phyloP scores from a whole-genome alignment of 2,888 invertebrate genomes.

The Parnassius orleans region DNA sequence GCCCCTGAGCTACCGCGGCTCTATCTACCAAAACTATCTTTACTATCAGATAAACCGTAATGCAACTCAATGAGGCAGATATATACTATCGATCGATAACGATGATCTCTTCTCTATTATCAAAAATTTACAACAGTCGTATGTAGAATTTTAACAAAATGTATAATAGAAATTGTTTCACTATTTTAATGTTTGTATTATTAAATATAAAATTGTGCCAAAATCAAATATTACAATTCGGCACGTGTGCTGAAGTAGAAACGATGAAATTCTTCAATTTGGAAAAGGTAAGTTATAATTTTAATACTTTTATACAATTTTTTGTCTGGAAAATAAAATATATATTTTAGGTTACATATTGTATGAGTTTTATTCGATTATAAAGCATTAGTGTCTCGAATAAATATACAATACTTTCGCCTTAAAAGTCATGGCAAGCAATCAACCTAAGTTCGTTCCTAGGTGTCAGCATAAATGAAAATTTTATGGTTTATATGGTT shows the following conservation, averaged over 20 bases:
- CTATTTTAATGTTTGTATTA: constrained; percentile 12
- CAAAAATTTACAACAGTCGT: background rate
- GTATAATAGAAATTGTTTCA: constrained; percentile 4
- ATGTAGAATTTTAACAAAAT: constrained; percentile 18
- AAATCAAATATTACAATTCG: constrained; percentile 62
- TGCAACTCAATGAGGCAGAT: constrained; percentile 13
- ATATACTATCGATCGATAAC: constrained; percentile 19
- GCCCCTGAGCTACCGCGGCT: too few species aligned
- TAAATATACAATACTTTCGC: too few species aligned
- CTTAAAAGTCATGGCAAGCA: too few species aligned
- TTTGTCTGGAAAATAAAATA: too few species aligned
- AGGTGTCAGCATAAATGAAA: too few species aligned
- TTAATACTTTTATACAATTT: too few species aligned
- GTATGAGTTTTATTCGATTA: too few species aligned
- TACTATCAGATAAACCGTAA: background rate
- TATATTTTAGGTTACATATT: too few species aligned
- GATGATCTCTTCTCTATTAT: constrained; percentile 8
- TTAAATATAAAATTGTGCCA: constrained; percentile 33
- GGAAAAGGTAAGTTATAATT: constrained; percentile 51
- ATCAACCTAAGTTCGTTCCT: too few species aligned
- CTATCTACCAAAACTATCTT: too few species aligned
- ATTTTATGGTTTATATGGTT: too few species aligned
- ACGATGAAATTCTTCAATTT: constrained; percentile 65
- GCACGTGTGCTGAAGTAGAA: constrained; percentile 50
- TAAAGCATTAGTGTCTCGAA: too few species aligned